Evolutionary conservation across 2,113 vertebrate species (phyloP).

Genomic region (Thryonomys swinderianus): DNA sequence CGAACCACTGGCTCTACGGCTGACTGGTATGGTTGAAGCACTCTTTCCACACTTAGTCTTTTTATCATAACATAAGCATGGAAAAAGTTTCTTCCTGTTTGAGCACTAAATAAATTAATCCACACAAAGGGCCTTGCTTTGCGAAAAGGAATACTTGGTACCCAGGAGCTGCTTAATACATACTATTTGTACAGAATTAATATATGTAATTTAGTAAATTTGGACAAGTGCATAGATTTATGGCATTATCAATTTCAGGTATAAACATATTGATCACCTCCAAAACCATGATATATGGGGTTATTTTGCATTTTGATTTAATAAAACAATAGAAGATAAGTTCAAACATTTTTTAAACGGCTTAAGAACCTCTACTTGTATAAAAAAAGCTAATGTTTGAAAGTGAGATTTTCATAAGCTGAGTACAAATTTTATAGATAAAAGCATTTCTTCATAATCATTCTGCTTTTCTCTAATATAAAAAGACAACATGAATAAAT

Average conservation of each 20-base stretch:
- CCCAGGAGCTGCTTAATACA: background rate
- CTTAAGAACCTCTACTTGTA: background rate
- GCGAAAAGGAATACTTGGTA: background rate
- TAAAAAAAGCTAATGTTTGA: background rate
- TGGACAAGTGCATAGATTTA: background rate
- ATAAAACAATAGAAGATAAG: background rate
- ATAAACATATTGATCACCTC: background rate
- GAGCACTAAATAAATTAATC: background rate
- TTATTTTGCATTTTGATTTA: background rate
- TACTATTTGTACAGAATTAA: background rate
- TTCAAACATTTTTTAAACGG: background rate
- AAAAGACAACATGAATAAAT: background rate
- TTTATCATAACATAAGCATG: background rate
- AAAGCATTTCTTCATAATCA: background rate
- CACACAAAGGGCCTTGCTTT: background rate
- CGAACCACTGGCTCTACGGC: background rate
- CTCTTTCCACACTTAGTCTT: background rate
- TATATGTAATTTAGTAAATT: background rate
- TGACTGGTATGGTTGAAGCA: background rate
- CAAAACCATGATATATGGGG: background rate
- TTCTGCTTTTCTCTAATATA: conserved; percentile 5
- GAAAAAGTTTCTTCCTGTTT: background rate
- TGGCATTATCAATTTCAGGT: background rate
- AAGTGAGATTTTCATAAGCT: background rate
- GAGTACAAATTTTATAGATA: background rate